These are phyloP conservation scores for Corapipo altera DNA, from an alignment of 2,113 vertebrate species.

Conservation along the genomic window DNA sequence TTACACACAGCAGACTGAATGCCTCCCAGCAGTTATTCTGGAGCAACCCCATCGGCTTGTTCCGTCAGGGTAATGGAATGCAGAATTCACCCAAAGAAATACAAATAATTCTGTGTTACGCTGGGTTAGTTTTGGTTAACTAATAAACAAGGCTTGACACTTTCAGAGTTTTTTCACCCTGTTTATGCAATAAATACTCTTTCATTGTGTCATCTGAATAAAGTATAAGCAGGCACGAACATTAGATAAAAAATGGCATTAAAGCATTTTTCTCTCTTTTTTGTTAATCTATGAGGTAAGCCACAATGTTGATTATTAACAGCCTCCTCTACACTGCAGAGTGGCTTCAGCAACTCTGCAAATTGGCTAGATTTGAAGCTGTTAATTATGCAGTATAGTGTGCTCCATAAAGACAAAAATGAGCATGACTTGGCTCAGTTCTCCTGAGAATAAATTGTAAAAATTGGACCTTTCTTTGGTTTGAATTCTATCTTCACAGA, in stretches of 20 bases:
- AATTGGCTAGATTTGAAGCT: constrained; percentile 22
- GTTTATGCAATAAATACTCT: background rate
- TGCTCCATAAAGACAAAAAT: constrained; percentile 7
- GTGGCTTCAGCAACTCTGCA: background rate
- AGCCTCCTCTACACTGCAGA: background rate
- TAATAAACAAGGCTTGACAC: background rate
- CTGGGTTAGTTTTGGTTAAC: background rate
- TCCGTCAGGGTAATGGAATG: background rate
- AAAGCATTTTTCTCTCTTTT: background rate
- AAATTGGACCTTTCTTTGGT: constrained; percentile 19
- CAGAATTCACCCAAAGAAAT: background rate
- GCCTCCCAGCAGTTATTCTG: background rate
- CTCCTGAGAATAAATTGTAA: constrained; percentile 20
- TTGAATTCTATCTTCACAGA: background rate
- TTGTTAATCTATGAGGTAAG: background rate
- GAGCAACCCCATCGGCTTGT: background rate
- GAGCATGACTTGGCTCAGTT: constrained; percentile 19
- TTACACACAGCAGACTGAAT: background rate
- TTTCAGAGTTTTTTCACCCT: background rate
- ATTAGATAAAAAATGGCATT: background rate
- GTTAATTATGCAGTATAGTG: constrained; percentile 12
- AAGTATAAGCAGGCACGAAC: background rate
- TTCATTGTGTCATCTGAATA: background rate
- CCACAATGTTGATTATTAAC: background rate
- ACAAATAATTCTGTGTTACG: background rate